phyloP scores from a whole-genome alignment of 2,888 invertebrate genomes.

The Lithophane semibrunnea region DNA sequence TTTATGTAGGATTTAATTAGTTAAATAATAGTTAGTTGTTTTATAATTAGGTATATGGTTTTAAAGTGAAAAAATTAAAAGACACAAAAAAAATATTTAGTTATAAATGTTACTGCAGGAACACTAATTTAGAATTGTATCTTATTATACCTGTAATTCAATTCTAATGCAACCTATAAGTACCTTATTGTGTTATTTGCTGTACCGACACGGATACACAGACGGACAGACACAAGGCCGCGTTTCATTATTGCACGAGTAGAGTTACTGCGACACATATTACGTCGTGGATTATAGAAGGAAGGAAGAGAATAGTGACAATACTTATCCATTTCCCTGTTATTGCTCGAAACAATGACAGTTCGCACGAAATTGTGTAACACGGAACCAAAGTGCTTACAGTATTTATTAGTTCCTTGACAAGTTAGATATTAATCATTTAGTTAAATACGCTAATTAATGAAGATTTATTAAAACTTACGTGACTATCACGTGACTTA shows the following conservation, averaged over 20 bases:
- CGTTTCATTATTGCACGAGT: conserved; percentile 36
- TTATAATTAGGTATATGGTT: too few species aligned
- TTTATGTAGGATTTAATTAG: too few species aligned
- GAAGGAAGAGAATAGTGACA: conserved; percentile 51
- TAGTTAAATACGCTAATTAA: not conserved
- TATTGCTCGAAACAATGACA: conserved; percentile 36
- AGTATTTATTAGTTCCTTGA: conserved; percentile 44
- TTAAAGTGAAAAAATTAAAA: too few species aligned
- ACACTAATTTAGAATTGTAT: not conserved
- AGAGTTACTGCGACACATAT: conserved; percentile 36
- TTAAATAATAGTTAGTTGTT: too few species aligned
- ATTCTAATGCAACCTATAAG: conserved; percentile 25
- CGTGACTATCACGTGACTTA: not conserved
- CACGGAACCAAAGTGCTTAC: conserved; percentile 31
- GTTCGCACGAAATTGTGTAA: conserved; percentile 38
- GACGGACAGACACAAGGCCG: conserved; percentile 71
- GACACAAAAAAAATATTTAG: too few species aligned
- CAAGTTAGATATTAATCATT: conserved; percentile 10
- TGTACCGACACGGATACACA: conserved; percentile 68
- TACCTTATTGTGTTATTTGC: conserved; percentile 17
- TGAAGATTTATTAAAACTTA: not conserved
- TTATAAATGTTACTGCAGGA: not conserved
- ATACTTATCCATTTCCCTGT: conserved; percentile 41
- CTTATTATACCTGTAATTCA: not conserved
- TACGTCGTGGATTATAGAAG: conserved; percentile 41